phyloP scores from a whole-genome alignment of 2,888 invertebrate genomes.

The Pollenia labialis region DNA sequence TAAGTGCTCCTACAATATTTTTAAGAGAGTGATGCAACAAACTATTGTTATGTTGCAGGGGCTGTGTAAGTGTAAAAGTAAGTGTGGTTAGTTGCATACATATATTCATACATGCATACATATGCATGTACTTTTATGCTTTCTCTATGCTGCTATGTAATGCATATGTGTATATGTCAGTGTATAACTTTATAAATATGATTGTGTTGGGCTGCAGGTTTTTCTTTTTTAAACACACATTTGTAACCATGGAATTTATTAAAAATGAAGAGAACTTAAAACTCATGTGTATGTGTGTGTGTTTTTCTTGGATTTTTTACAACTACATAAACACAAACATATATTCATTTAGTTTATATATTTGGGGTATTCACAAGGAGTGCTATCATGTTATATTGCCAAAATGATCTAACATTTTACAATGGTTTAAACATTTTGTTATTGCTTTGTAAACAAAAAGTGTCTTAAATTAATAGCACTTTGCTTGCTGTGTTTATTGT shows the following conservation, averaged over 20 bases:
- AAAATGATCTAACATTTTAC: no score
- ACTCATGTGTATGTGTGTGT: not conserved
- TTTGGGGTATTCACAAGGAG: no score
- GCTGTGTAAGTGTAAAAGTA: constrained; percentile 40
- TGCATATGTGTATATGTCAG: not conserved
- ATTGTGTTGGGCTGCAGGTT: constrained; percentile 9
- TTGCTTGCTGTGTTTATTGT: no score
- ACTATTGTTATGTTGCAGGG: constrained; percentile 58
- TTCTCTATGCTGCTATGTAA: no score
- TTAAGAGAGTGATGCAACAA: constrained; percentile 59
- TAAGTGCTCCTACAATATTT: constrained; percentile 48
- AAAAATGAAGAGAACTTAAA: constrained; percentile 64
- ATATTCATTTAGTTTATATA: not conserved
- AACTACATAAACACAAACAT: not conserved
- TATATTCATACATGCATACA: not conserved
- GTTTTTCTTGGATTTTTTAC: constrained; percentile 56
- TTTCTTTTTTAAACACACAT: constrained; percentile 47
- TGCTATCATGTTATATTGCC: no score
- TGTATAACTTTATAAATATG: not conserved
- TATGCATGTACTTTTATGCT: not conserved
- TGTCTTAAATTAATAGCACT: no score
- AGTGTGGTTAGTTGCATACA: constrained; percentile 53
- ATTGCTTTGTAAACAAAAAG: no score
- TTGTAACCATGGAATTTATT: constrained; percentile 64
- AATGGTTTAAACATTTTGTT: no score